Conservation (phyloP, 2,797 vertebrate genomes). For the Ambastaia sidthimunki region DNA sequence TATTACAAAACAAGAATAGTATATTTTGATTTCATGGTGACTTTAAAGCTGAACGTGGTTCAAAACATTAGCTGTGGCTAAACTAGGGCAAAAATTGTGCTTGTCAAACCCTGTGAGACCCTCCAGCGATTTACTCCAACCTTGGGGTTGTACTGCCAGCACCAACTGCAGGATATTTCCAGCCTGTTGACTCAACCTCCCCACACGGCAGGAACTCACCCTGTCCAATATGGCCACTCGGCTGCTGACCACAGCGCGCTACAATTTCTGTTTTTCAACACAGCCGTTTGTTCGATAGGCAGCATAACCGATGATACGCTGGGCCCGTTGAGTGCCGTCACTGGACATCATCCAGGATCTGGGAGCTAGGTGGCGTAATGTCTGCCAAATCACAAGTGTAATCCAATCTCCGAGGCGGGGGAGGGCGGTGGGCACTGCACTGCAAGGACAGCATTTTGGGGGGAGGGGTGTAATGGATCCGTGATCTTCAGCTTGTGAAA, state of each 20-base stretch:
- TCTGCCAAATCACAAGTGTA: conserved; percentile 45
- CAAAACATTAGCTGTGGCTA: conserved; percentile 37
- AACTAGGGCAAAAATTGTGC: conserved; percentile 66
- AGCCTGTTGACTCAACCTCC: conserved; percentile 77
- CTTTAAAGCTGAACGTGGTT: conserved; percentile 1
- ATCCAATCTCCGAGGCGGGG: conserved; percentile 47
- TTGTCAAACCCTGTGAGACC: conserved; percentile 62
- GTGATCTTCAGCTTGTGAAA: conserved; percentile 72
- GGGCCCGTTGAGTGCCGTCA: not conserved
- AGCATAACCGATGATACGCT: conserved; percentile 22
- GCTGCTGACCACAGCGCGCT: conserved; percentile 53
- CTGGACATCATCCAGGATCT: conserved; percentile 17
- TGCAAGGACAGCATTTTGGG: conserved; percentile 77
- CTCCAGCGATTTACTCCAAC: conserved; percentile 72
- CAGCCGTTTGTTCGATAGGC: conserved; percentile 13
- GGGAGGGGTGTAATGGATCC: conserved; percentile 62
- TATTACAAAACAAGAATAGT: too few relatives aligned
- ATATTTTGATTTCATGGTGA: too few relatives aligned
- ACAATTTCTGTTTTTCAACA: conserved; percentile 48
- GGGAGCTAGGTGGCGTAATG: conserved; percentile 29
- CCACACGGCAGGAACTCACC: conserved; percentile 64
- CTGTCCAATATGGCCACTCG: conserved; percentile 58
- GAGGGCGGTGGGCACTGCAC: conserved; percentile 58
- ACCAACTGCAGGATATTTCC: conserved; percentile 82
- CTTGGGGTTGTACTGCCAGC: conserved; percentile 77